Evolutionary conservation across 2,113 vertebrate species (phyloP).

Genomic region (Ptilonorhynchus violaceus): DNA sequence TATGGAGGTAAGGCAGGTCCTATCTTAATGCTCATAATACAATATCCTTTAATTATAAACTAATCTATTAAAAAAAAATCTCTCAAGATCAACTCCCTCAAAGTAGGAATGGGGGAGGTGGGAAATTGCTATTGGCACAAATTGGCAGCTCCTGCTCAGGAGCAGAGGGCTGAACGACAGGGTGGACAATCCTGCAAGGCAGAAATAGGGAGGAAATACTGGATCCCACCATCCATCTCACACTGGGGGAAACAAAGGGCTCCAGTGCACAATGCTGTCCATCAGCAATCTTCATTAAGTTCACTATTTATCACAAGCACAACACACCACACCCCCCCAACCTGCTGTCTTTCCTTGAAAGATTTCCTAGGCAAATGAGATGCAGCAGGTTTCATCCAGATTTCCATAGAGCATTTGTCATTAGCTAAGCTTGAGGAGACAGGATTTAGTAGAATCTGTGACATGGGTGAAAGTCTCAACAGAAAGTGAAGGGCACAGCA

Average conservation of each 20-base stretch:
- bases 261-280: not conserved
- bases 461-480: not conserved
- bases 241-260: conserved; percentile 21
- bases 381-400: conserved; percentile 59
- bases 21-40: not conserved
- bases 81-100: not conserved
- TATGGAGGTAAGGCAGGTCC: conserved; percentile 26
- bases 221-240: not conserved
- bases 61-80: not conserved
- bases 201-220: not conserved
- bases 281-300: conserved; percentile 41
- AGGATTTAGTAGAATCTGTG: conserved; percentile 2
- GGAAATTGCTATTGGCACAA: conserved; percentile 12
- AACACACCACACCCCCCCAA: not conserved
- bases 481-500: conserved; percentile 2
- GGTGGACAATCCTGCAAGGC: not conserved
- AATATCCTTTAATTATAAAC: conserved; percentile 41
- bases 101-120: not conserved
- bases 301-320: conserved; percentile 42
- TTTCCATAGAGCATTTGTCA: conserved; percentile 52
- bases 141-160: conserved; percentile 20
- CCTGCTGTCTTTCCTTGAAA: conserved; percentile 31
- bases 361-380: conserved; percentile 55
- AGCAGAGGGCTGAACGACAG: not conserved
- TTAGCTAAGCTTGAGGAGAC: conserved; percentile 19